These are phyloP conservation scores for Regulus satrapa DNA, from an alignment of 2,113 vertebrate species.

Conservation along the genomic window DNA sequence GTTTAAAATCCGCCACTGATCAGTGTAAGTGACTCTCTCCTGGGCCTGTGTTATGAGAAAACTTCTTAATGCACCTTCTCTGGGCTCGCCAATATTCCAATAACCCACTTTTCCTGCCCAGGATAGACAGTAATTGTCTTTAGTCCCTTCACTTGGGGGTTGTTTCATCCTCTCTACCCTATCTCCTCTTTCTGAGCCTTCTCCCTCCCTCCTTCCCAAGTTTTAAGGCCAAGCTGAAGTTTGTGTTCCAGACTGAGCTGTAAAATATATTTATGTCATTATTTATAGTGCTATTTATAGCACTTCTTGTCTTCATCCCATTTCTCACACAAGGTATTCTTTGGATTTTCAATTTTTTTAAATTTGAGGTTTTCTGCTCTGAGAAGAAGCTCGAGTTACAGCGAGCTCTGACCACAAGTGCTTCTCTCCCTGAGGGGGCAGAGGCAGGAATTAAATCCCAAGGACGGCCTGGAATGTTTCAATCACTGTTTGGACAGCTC, in stretches of 20 bases:
- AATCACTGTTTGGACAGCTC: not conserved
- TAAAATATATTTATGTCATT: not conserved
- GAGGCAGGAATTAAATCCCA: fast-evolving
- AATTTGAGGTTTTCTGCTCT: not conserved
- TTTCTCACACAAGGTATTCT: not conserved
- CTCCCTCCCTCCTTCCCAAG: not conserved
- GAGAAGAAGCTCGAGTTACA: not conserved
- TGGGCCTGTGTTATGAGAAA: not conserved
- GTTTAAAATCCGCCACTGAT: not conserved
- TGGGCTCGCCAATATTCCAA: not conserved
- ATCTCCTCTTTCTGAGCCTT: not conserved
- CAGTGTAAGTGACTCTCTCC: not conserved
- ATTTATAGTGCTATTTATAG: not conserved
- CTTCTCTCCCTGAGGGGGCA: not conserved
- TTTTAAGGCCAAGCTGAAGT: not conserved
- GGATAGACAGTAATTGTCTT: not conserved
- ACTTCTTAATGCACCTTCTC: not conserved
- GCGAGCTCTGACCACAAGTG: fast-evolving
- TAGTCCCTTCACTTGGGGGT: not conserved
- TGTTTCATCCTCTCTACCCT: not conserved
- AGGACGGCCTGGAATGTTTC: not conserved
- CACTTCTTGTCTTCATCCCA: not conserved
- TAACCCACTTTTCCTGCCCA: not conserved
- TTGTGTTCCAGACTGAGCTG: not conserved
- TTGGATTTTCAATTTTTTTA: not conserved